Evolutionary conservation across 2,888 invertebrate species (phyloP), one percentile per base, ranked within the genome.

Genomic region (Agriopis aurantiaria): DNA sequence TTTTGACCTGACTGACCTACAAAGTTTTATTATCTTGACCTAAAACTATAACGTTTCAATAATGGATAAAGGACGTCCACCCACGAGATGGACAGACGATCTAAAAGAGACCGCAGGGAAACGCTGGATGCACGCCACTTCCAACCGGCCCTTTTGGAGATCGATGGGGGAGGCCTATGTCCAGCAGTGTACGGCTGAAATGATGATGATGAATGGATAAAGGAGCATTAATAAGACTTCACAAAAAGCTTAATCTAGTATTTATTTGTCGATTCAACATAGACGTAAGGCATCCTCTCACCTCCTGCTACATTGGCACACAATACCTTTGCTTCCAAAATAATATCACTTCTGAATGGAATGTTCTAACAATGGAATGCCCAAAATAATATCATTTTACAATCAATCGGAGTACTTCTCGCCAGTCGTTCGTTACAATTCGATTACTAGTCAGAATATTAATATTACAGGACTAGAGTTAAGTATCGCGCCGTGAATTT

Each of bases 241-340:
- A 77, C 88, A 86, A 90, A 93, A 94, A 93, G 94, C 93, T 94
- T 94, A 94, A 80, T 88, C 91, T 92, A 92, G 79, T 82, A 86
- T 92, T 94, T 94, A 94, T 93, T 94, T 94, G 94, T 94, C 94
- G 91, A 91, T 92, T 93, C 88, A 92, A 93, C 91, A 85, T 93
- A 93, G 85, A 91, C 89, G 88, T 93, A 93, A 93, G 93, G 93
- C 93, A 92, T 91, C 86, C 87, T 90, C 86, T 89, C 88, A 86
- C 85, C 89, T 88, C 88, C 82, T 83, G 82, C 85, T 86, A 70
- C 51, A 91, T 94, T 94, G 94, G 94, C 94, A 94, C 93, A 92
- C 92, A 86, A 86, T 88, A 88, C 91, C 92, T 84, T 86, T 85
- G 79, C 87, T 86, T 85, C 81, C 87, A 87, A 90, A 88, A 85